Conservation (phyloP, 2,888 invertebrate genomes). For the Gasteruption jaculator region DNA sequence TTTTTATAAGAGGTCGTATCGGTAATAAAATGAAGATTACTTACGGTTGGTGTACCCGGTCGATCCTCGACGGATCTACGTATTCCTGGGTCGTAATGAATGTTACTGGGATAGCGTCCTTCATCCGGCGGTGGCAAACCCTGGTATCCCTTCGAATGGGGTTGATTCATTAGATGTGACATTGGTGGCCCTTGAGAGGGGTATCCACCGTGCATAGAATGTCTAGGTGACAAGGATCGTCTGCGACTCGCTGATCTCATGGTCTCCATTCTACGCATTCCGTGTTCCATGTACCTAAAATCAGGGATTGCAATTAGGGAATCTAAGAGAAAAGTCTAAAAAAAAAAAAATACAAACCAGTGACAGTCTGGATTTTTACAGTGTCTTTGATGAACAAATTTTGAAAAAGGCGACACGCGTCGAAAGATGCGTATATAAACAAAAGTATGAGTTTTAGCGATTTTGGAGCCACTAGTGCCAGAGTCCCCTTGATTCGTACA, state of each 20-base stretch:
- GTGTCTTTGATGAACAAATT: too few relatives aligned
- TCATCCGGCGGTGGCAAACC: slow-evolving; percentile 41
- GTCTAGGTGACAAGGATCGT: slow-evolving; percentile 43
- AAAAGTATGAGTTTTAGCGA: too few relatives aligned
- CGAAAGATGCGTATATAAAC: too few relatives aligned
- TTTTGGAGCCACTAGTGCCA: too few relatives aligned
- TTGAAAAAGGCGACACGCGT: too few relatives aligned
- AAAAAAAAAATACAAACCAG: slow-evolving; percentile 10
- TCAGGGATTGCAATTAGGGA: slow-evolving; percentile 5
- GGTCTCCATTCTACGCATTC: slow-evolving; percentile 40
- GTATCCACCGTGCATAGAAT: slow-evolving; percentile 42
- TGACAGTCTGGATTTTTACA: too few relatives aligned
- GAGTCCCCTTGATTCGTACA: too few relatives aligned
- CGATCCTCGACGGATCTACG: slow-evolving; percentile 58
- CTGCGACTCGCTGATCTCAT: slow-evolving; percentile 39
- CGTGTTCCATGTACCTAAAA: too few relatives aligned
- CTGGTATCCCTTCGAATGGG: slow-evolving; percentile 41
- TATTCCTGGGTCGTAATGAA: slow-evolving; percentile 47
- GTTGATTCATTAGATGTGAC: slow-evolving; percentile 38
- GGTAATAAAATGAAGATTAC: slow-evolving; percentile 13
- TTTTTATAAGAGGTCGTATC: slow-evolving; percentile 1
- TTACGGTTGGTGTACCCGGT: slow-evolving; percentile 67
- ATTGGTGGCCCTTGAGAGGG: slow-evolving; percentile 32
- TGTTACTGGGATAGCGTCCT: slow-evolving; percentile 39
- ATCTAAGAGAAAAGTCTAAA: too few relatives aligned